Percentiles rank a stretch among this genome's conserved stretches.
phyloP scores from a whole-genome alignment of 2,797 vertebrate genomes.

The Cynodonichthys magdalenae region DNA sequence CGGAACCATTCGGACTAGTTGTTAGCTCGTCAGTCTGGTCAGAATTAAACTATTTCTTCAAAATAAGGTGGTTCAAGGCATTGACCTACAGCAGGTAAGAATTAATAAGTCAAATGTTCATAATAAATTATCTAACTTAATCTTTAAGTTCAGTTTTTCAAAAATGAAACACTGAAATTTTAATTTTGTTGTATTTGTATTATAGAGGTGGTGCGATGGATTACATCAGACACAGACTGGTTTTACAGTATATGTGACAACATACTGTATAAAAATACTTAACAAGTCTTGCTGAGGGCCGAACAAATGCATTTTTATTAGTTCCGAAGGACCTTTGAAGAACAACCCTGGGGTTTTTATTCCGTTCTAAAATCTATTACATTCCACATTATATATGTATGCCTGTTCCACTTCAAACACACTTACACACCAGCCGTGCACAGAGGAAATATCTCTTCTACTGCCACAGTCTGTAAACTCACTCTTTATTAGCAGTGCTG shows the following conservation, averaged over 20 bases:
- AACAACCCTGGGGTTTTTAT: conserved; percentile 14
- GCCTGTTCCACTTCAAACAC: conserved; percentile 41
- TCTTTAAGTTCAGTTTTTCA: too few species aligned
- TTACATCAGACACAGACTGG: conserved; percentile 14
- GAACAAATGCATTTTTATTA: conserved; percentile 32
- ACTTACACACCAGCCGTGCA: conserved; percentile 25
- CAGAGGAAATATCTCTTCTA: conserved; percentile 42
- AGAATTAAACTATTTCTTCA: too few species aligned
- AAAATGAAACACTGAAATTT: too few species aligned
- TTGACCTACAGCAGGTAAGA: too few species aligned
- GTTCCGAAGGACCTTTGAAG: conserved; percentile 24
- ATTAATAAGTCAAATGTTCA: too few species aligned
- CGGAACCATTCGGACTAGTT: too few species aligned
- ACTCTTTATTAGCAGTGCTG: conserved; percentile 58
- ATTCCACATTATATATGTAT: conserved; percentile 53
- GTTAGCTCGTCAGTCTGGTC: too few species aligned
- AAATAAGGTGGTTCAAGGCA: too few species aligned
- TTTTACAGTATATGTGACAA: conserved; percentile 10
- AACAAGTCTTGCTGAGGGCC: background rate
- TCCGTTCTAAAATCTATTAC: conserved; percentile 30
- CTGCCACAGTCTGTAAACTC: conserved; percentile 40
- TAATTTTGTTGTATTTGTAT: background rate
- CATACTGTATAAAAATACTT: background rate
- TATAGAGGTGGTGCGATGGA: conserved; percentile 10
- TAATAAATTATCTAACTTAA: too few species aligned